phyloP scores from a whole-genome alignment of 2,888 invertebrate genomes.

The Arge pagana region DNA sequence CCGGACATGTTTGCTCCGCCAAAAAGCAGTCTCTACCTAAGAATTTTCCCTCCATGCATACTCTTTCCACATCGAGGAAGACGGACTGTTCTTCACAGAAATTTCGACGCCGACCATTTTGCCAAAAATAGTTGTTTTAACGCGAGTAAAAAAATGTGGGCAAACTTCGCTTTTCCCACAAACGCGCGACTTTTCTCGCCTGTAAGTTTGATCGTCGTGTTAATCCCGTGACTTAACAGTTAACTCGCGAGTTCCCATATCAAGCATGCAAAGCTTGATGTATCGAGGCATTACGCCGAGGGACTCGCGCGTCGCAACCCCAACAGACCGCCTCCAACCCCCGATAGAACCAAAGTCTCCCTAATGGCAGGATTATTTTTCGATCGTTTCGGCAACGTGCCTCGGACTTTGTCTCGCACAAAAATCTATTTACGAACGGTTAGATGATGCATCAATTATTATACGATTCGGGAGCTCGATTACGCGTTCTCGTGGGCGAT shows the following conservation, averaged over 20 bases:
- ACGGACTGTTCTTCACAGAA: too few relatives aligned
- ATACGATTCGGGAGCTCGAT: too few relatives aligned
- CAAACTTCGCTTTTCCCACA: conserved; percentile 29
- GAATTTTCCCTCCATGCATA: too few relatives aligned
- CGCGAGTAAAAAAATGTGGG: neutral
- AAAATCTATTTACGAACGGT: neutral
- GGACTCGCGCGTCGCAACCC: conserved; percentile 30
- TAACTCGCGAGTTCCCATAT: conserved; percentile 52
- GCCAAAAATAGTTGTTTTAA: neutral
- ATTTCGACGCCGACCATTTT: too few relatives aligned
- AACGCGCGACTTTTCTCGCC: conserved; percentile 28
- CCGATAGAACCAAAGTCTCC: conserved; percentile 48
- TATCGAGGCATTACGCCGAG: conserved; percentile 55
- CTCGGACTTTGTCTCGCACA: neutral
- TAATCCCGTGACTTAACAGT: conserved; percentile 43
- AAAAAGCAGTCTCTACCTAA: too few relatives aligned
- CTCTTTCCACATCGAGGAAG: neutral
- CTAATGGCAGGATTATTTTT: conserved; percentile 53
- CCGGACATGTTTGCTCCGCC: too few relatives aligned
- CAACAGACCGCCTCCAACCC: conserved; percentile 50
- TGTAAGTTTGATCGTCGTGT: conserved; percentile 13
- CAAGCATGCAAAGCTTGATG: conserved; percentile 58
- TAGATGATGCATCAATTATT: too few relatives aligned
- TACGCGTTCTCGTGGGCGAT: too few relatives aligned
- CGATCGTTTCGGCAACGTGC: conserved; percentile 19